These are phyloP conservation scores for Diaphora mendica DNA, from an alignment of 2,888 invertebrate genomes.

Conservation along the genomic window DNA sequence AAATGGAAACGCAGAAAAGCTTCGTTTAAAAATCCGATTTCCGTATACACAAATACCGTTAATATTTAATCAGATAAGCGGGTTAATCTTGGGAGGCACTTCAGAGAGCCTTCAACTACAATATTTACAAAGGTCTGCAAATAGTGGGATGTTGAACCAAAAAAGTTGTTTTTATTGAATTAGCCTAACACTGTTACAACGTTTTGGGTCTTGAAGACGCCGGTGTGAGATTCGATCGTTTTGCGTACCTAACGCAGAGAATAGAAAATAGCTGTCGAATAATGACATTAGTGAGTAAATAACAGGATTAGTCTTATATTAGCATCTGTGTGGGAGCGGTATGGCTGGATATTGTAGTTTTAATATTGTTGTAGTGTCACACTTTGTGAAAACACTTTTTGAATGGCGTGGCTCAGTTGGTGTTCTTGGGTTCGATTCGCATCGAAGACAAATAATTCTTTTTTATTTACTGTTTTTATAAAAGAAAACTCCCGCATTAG, in stretches of 20 bases:
- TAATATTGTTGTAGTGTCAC: background rate
- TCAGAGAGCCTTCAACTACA: constrained; percentile 55
- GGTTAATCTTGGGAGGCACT: constrained; percentile 62
- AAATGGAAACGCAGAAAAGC: constrained; percentile 28
- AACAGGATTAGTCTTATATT: constrained; percentile 1
- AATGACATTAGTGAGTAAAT: constrained; percentile 10
- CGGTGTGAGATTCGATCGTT: constrained; percentile 34
- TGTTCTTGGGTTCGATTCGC: too few species aligned
- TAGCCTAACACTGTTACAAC: constrained; percentile 48
- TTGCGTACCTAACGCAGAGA: constrained; percentile 22
- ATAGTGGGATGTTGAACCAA: constrained; percentile 38
- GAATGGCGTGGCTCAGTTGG: too few species aligned
- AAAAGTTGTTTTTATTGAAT: constrained; percentile 51
- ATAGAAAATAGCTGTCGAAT: constrained; percentile 10
- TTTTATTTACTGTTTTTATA: too few species aligned
- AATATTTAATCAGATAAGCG: constrained; percentile 63
- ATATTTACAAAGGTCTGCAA: constrained; percentile 65
- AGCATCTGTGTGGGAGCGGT: too few species aligned
- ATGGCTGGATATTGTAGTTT: background rate
- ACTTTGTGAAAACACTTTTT: too few species aligned
- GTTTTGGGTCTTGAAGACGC: constrained; percentile 32
- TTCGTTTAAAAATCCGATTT: constrained; percentile 35
- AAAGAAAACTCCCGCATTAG: too few species aligned
- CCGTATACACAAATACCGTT: constrained; percentile 46
- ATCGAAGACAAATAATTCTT: too few species aligned